Conservation (phyloP, 1,140 invertebrate genomes). For the Tribolium madens region DNA sequence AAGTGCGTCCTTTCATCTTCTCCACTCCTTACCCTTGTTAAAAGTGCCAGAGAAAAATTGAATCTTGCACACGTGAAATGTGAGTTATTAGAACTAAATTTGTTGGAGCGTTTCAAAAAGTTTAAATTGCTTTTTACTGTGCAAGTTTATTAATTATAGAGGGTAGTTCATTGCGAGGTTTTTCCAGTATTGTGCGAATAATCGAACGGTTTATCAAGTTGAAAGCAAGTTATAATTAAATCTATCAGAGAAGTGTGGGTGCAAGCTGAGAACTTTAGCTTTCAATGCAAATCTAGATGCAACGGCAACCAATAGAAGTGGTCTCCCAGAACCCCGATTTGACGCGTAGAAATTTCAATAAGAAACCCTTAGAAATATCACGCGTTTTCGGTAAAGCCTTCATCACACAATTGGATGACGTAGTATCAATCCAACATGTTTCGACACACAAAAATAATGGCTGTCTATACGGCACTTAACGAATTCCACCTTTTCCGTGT, state of each 20-base stretch:
- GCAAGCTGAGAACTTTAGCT: not conserved
- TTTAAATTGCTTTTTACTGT: constrained; percentile 38
- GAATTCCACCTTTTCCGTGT: constrained; percentile 54
- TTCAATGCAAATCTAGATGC: constrained; percentile 15
- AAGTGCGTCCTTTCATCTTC: constrained; percentile 31
- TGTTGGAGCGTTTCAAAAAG: constrained; percentile 40
- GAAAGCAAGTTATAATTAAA: constrained; percentile 20
- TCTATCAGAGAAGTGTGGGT: not conserved
- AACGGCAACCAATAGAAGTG: not conserved
- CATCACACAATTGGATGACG: constrained; percentile 43
- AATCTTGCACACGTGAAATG: constrained; percentile 48
- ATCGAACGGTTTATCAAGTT: constrained; percentile 16
- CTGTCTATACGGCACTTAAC: constrained; percentile 40
- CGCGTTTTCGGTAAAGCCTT: not conserved
- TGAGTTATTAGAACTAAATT: constrained; percentile 41
- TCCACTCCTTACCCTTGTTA: constrained; percentile 10
- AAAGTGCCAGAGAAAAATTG: constrained; percentile 31
- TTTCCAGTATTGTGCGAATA: constrained; percentile 18
- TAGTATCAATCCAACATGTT: constrained; percentile 48
- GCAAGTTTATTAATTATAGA: constrained; percentile 36
- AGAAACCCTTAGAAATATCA: constrained; percentile 10
- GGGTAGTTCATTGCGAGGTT: not conserved
- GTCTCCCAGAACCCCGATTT: too few species aligned
- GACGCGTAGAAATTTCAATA: constrained; percentile 5
- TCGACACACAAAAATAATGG: constrained; percentile 50